phyloP scores from a whole-genome alignment of 2,797 vertebrate genomes.

The Distichodus sexfasciatus region DNA sequence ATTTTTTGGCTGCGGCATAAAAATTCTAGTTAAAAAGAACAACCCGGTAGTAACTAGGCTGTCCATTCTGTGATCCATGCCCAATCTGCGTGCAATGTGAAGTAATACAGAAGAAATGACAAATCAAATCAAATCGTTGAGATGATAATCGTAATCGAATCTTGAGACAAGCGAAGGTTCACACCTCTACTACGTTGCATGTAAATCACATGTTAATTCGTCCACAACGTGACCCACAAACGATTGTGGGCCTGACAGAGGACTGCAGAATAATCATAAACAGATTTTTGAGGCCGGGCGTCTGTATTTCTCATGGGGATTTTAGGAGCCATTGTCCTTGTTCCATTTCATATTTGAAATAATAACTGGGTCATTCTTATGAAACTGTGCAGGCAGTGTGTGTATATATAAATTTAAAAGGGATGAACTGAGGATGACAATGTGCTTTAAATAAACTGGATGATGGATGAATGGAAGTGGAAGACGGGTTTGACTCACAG shows the following conservation, averaged over 20 bases:
- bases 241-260: background rate
- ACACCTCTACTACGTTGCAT: too few relatives aligned
- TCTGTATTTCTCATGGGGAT: background rate
- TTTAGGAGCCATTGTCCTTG: background rate
- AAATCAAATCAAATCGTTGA: too few relatives aligned
- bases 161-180: too few relatives aligned
- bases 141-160: too few relatives aligned
- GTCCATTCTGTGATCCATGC: too few relatives aligned
- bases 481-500: constrained; percentile 74
- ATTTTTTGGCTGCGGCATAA: too few relatives aligned
- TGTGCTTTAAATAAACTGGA: background rate
- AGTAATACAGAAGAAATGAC: too few relatives aligned
- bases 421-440: background rate
- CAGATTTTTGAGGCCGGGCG: background rate
- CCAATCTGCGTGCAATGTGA: too few relatives aligned
- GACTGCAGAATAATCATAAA: background rate
- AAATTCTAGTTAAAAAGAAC: too few relatives aligned
- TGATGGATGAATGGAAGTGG: background rate
- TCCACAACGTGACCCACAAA: background rate
- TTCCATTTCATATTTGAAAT: background rate
- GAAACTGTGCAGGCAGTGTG: background rate
- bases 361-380: constrained; percentile 1
- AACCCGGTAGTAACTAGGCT: too few relatives aligned
- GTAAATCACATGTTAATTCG: too few relatives aligned
- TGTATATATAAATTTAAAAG: too few relatives aligned